Percentiles rank a stretch among this genome's conserved stretches.
Conservation (phyloP, 2,113 vertebrate genomes). For the Elgaria multicarinata region DNA sequence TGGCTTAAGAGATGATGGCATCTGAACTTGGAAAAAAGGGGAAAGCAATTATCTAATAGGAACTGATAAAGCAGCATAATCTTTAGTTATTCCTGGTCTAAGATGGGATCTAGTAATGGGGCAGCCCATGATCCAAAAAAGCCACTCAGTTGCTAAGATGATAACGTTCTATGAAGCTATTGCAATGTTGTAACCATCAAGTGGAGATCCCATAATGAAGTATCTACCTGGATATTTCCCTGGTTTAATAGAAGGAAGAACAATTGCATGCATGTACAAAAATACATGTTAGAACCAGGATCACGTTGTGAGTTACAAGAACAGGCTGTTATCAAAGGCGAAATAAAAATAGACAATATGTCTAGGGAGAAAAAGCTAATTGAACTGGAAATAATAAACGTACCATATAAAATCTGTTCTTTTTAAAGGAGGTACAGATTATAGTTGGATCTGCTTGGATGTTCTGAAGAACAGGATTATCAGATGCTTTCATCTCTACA, state of each 20-base stretch:
- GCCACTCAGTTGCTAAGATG: background rate
- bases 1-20: background rate
- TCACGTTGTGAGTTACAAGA: slow-evolving; percentile 33
- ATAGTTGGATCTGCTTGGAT: slow-evolving; percentile 90
- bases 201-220: background rate
- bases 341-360: background rate
- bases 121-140: background rate
- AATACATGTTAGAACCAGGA: background rate
- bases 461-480: slow-evolving; percentile 93
- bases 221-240: background rate
- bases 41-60: background rate
- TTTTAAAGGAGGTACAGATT: slow-evolving; percentile 97
- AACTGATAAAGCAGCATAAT: background rate
- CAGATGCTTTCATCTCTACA: slow-evolving; percentile 97
- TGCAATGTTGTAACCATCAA: background rate
- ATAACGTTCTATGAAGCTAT: background rate
- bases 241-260: background rate
- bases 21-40: background rate
- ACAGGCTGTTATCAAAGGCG: background rate
- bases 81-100: background rate
- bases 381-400: slow-evolving; percentile 41
- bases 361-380: background rate
- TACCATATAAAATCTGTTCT: slow-evolving; percentile 98
- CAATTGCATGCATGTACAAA: background rate
- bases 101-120: background rate